Conservation (phyloP, 2,888 invertebrate genomes). For the Acanthacorydalis orientalis region DNA sequence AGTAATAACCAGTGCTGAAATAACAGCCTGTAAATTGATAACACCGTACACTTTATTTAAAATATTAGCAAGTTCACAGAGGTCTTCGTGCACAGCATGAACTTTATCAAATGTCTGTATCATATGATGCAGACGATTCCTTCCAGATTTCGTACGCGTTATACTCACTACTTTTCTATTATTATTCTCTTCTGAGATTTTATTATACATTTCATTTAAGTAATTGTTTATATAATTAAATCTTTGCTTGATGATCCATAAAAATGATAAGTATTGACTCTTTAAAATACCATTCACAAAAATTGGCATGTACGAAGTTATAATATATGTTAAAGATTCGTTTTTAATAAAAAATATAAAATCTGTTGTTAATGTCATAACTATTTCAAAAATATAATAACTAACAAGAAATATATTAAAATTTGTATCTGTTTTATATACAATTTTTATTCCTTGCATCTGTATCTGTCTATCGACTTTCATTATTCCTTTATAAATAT, state of each 20-base stretch:
- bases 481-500: neutral
- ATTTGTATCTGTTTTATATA: neutral
- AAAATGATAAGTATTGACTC: neutral
- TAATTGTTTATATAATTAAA: neutral
- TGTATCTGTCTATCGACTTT: neutral
- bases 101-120: neutral
- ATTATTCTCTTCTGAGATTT: neutral
- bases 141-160: too few relatives aligned
- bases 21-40: neutral
- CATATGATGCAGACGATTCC: neutral
- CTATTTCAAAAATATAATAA: neutral
- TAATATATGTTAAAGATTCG: neutral
- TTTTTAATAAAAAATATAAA: neutral
- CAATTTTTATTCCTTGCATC: neutral
- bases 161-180: too few relatives aligned
- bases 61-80: neutral
- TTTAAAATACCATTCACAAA: neutral
- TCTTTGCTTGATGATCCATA: neutral
- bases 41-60: neutral
- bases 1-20: neutral
- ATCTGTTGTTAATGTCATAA: neutral
- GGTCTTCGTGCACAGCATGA: neutral
- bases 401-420: neutral
- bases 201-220: neutral
- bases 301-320: neutral